These are phyloP conservation scores for Aurelia sp. DNA, from an alignment of 30 jellyfish, hydroid and myxozoan genomes.

Conservation along the genomic window DNA sequence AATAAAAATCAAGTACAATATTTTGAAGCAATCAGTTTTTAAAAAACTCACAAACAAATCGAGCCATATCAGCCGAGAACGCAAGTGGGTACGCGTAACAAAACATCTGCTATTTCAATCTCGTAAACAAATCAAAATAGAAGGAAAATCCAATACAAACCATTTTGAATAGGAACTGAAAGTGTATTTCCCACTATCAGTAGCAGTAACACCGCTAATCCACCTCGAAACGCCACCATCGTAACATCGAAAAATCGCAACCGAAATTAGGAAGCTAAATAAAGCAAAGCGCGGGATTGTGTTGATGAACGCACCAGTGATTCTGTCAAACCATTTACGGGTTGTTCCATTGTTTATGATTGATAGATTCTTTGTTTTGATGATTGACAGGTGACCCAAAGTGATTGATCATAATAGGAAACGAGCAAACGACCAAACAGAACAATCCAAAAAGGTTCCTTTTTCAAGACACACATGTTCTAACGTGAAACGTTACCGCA, in stretches of 20 bases:
- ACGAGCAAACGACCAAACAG: conserved; percentile 15
- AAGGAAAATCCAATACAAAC: conserved; percentile 3
- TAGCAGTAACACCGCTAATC: background rate
- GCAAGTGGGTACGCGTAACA: too few species aligned
- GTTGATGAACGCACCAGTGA: conserved; percentile 54
- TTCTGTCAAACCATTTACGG: conserved; percentile 37
- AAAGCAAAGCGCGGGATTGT: background rate
- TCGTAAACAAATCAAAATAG: background rate
- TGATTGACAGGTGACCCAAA: conserved; percentile 56
- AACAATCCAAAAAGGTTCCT: background rate
- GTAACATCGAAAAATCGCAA: background rate
- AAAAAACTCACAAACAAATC: too few species aligned
- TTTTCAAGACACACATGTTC: too few species aligned
- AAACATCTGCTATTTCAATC: too few species aligned
- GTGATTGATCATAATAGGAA: conserved; percentile 41
- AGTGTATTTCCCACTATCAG: background rate
- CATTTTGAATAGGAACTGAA: background rate
- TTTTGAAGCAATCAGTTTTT: too few species aligned
- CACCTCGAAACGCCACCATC: background rate
- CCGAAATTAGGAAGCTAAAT: background rate
- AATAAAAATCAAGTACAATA: too few species aligned
- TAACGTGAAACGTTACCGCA: too few species aligned
- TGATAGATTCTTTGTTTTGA: conserved; percentile 20
- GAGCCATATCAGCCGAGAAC: too few species aligned
- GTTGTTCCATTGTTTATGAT: conserved; percentile 46